phyloP scores from a whole-genome alignment of 2,888 invertebrate species.

The Lycaena phlaeas region DNA sequence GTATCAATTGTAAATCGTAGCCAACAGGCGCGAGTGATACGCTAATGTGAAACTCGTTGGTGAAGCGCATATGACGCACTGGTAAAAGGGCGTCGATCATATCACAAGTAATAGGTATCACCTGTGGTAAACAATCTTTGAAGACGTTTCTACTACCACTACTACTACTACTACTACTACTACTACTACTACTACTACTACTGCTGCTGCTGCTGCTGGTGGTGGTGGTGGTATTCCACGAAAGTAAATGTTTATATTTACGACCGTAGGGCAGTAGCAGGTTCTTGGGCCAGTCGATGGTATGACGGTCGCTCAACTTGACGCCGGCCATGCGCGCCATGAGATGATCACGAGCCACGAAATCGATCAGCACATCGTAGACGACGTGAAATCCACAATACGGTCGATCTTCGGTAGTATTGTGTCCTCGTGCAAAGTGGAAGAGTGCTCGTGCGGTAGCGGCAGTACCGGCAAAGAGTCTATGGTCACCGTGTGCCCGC shows the following conservation, averaged over 20 bases:
- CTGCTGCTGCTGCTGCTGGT: neutral
- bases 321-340: slow-evolving; percentile 7
- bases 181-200: no score
- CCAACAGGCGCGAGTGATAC: slow-evolving; percentile 8
- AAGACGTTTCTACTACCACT: neutral
- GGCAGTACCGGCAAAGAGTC: neutral
- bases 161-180: no score
- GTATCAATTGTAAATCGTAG: slow-evolving; percentile 5
- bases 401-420: slow-evolving; percentile 6
- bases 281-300: slow-evolving; percentile 7
- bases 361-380: slow-evolving; percentile 7
- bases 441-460: neutral
- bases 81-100: slow-evolving; percentile 4
- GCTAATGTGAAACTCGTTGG: slow-evolving; percentile 9
- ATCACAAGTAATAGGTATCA: slow-evolving; percentile 5
- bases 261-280: slow-evolving; percentile 9
- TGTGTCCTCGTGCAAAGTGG: neutral
- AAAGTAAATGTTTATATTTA: slow-evolving; percentile 7
- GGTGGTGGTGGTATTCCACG: neutral
- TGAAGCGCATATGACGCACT: slow-evolving; percentile 6
- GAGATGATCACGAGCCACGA: slow-evolving; percentile 7
- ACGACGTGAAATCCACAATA: slow-evolving; percentile 9
- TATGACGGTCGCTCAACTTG: slow-evolving; percentile 9
- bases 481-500: neutral
- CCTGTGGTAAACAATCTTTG: neutral